These are phyloP conservation scores for Pherbina coryleti DNA, from an alignment of 2,888 invertebrate species.

Conservation along the genomic window DNA sequence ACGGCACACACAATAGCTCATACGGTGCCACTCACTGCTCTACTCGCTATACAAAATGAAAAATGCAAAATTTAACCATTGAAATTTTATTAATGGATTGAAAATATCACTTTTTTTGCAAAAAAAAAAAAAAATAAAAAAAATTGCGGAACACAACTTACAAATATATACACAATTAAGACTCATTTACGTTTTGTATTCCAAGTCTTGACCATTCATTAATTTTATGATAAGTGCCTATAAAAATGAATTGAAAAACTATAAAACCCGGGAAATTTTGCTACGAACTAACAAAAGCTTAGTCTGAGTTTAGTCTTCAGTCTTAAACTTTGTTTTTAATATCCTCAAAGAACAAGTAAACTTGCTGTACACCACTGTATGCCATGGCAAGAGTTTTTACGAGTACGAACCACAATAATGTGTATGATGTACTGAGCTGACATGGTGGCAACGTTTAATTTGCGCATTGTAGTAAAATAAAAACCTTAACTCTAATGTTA, in stretches of 20 bases:
- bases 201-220: background rate
- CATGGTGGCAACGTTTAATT: no score
- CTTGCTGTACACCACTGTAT: no score
- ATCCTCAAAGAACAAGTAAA: no score
- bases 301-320: background rate
- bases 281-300: no score
- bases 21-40: background rate
- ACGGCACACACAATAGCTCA: background rate
- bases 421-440: no score
- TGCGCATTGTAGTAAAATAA: no score
- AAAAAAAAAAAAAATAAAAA: background rate
- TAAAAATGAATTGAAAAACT: background rate
- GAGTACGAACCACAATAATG: no score
- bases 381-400: no score
- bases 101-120: background rate
- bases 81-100: conserved; percentile 22
- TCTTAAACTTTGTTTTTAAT: no score
- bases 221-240: background rate
- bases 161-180: no score
- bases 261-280: no score
- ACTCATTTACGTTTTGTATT: background rate
- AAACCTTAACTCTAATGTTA: no score
- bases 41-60: background rate
- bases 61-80: background rate
- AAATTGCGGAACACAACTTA: background rate